Base-by-base conservation (phyloP, 2,113 vertebrate species). In the Hemichromis elongatus region DNA sequence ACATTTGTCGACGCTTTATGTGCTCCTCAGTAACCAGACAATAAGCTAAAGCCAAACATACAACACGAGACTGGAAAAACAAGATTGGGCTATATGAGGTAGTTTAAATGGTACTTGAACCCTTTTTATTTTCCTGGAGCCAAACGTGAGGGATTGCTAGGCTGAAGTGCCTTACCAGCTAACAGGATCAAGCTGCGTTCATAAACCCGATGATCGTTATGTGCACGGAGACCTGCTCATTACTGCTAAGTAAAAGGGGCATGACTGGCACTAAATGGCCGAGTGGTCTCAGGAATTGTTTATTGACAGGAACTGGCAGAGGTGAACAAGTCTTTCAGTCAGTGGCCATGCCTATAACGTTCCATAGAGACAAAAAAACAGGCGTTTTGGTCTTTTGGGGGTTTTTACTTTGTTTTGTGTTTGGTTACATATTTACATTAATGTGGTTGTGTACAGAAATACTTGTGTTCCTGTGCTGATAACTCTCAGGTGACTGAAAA, bases 281-380 rank as follows among this genome's bases (percentile, higher is more conserved):
- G 33, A 66, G 59, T 37, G 33, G 59, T 63, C 33, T 12, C 59
- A 63, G 33, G 10, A n/a, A 56, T 66, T 37, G 35, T 68, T 68
- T 40, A 68, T 42, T 68, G 63, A 40, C 7, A 68, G 37, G 63
- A 68, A 68, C 13, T 42, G n/a, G 63, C 37, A 68, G 63, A 68
- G n/a, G 63, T 68, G n/a, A 68, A 14, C 7, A 68, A 68, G 24
- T 40, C 35, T 68, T 42, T 42, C 35, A 42, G 35, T 42, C 35
- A 24, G 35, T 68, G 11, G 61, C 59, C 19, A 3, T 40, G 4
- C 19, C 33, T 40, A 33, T 19, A 66, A 14, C 4, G 4, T n/a
- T n/a, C 0, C 59, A 37, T 37, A 35, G 18, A 35, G 30, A 61
- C 57, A 3, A 61, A 61, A 35, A 2, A n/a, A 35, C 30, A 63